Evolutionary conservation across 2,888 invertebrate species (phyloP).

Genomic region (Zelleria hepariella): DNA sequence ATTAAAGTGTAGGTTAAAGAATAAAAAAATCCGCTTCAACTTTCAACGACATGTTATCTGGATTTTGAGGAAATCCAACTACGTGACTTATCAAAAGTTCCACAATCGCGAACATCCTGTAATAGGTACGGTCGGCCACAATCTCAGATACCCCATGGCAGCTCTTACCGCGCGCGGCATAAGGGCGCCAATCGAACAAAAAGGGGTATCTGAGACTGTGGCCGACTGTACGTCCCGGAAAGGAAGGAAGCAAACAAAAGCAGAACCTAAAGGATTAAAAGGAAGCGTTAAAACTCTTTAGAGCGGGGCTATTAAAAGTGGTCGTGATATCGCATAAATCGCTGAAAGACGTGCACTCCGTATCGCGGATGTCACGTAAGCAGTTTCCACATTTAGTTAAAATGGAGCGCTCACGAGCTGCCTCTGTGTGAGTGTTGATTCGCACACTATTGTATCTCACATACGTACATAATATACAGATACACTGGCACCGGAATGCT

Average conservation of each 20-base stretch:
- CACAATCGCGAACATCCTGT: no score
- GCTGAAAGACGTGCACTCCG: background rate
- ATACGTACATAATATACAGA: background rate
- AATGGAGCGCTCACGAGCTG: slow-evolving; percentile 26
- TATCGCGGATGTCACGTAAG: slow-evolving; percentile 38
- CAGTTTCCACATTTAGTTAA: slow-evolving; percentile 44
- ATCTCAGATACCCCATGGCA: no score
- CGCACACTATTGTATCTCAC: background rate
- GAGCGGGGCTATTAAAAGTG: background rate
- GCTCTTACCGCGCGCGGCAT: no score
- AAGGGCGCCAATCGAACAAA: no score
- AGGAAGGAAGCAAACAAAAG: background rate
- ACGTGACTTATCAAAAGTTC: no score
- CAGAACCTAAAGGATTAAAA: background rate
- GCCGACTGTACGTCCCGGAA: no score
- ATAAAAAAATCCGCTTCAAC: no score
- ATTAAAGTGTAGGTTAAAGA: no score
- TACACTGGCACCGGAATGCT: background rate
- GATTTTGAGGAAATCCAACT: no score
- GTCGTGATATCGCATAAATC: background rate
- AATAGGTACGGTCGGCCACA: no score
- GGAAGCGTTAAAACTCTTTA: background rate
- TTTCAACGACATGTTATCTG: no score
- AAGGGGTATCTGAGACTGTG: no score
- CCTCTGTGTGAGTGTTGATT: background rate